Base-by-base conservation (phyloP, 2,113 vertebrate genomes). In the Elgaria multicarinata region DNA sequence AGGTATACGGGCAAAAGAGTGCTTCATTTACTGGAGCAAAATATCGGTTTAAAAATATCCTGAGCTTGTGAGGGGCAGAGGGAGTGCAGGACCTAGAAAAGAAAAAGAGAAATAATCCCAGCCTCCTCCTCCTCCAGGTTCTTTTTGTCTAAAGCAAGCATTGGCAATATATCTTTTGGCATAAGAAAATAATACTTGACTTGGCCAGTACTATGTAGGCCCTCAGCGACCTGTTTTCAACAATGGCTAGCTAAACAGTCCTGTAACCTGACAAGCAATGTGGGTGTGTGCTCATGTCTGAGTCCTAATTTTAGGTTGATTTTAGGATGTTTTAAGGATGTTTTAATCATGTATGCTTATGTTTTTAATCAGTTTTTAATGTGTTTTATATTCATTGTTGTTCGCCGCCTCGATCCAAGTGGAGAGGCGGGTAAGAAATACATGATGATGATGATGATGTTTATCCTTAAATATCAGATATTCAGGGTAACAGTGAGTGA, bases 1-100 rank as follows among this genome's bases (percentile, higher is more conserved):
- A 91, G 91, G 93, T 92, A 93, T 89, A 88, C 24, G 74, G 0
- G 83, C 26, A 76, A 75, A 22, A 91, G 86, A 80, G 64, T 36
- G 33, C 90, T 92, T 92, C 81, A 44, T 89, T 90, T 85, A 85
- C 6, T 69, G 84, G 55, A 88, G 72, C 0, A 0, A 90, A 94
- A 89, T 92, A 86, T 62, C 72, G 26, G 50, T 91, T 94, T 91
- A 81, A 93, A 95, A 92, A 86, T 92, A 94, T 55, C 71, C 83
- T 50, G 87, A 18, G 53, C 91, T 22, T 14, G 77, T 12, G 81
- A 4, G 80, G n/a, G 88, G 74, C 18, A 85, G 89, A 87, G 83
- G 22, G 28, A 79, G 42, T 14, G 22, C 36, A 44, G 10, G 66
- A 44, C 24, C 18, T 33, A n/a, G 64, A 85, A 36, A 24, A 20